Base-by-base conservation (phyloP, 2,888 invertebrate genomes). In the Synanthedon andrenaeformis region DNA sequence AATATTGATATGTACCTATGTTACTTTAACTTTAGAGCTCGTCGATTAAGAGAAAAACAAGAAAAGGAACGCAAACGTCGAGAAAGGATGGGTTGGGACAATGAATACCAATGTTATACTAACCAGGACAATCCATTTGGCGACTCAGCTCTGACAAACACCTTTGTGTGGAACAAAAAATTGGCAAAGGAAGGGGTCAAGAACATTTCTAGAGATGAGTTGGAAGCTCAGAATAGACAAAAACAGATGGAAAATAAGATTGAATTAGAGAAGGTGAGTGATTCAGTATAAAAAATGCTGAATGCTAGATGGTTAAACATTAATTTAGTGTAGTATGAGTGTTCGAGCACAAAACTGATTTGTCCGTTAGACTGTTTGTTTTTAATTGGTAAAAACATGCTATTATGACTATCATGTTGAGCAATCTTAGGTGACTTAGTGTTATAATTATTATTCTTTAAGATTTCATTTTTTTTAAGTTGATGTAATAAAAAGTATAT, bases 51-150 rank as follows among this genome's bases (percentile, higher is more conserved):
- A 53, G 99, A 98, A 69, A 99, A 98, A 76, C 94, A 96, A 72
- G 93, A 92, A 0, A 98, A 98, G 69, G 97, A 97, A 76, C 89
- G 94, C 1, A 92, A 92, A 57, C 85, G 96, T 0, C 94, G 97
- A 54, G 95, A 96, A 74, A 89, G 96, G 60, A 97, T 98, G 97
- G 98, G 98, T 5, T 98, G 97, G 98, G 98, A 98, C 76, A 96
- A 94, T 60, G 98, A 98, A 76, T 97, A 97, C 74, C 91, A 97
- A 57, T 96, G 97, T 70, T 99, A 99, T 72, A 98, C 99, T 0
- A 98, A 99, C 78, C 94, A 95, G 53, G 98, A 99, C 79, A 99
- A 99, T 84, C 99, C 99, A 0, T 99, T 99, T 78, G 99, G 99
- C 0, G 99, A 99, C 89, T 95, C 96, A 0, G 96, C 97, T 66